Base-by-base conservation (phyloP, 2,888 invertebrate species). In the Polia nebulosa region DNA sequence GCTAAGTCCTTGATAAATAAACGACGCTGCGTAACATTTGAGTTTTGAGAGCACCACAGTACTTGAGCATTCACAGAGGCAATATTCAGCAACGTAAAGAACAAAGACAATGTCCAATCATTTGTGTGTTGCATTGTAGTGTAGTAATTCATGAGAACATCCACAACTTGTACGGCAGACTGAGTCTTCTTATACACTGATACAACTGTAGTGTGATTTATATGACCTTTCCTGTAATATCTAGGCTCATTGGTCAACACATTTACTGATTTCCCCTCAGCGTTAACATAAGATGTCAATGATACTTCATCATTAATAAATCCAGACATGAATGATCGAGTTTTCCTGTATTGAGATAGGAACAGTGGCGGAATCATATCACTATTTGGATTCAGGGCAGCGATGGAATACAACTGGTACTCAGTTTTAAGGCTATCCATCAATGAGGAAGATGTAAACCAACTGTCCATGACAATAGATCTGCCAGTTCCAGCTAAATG, bases 51-150 rank as follows among this genome's bases (percentile, higher is more conserved):
- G 73, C 88, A 88, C 94, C 94, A 95, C 68, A 95, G 78, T 1
- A 95, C 94, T 86, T 96, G 96, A 52, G 95, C 91, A 80, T 95
- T 95, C 0, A 95, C 85, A 0, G 94, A 89, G 1, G 95, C 94
- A 80, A 95, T 92, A 73, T 96, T 95, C 17, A 95, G 84, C 60
- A 95, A 76, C 34, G 92, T 92, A 66, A 93, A 95, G 77, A 95
- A 95, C 68, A 95, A 78, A 5, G 94, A 92, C 9, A 94, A 74
- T 0, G 92, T 91, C 95, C 95, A 96, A 76, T 93, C 90, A 74
- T 95, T 94, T n/a, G 92, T 92, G 66, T 92, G 88, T 66, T 94
- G 93, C 90, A 93, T 90, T 7, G 95, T 93, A 0, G 95, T 95
- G 70, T 95, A 95, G 81, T 94, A 94, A 85, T 94, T 90, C 91